These are phyloP conservation scores for Hydrolagus affinis DNA, from an alignment of 2,113 vertebrate species.

Conservation along the genomic window DNA sequence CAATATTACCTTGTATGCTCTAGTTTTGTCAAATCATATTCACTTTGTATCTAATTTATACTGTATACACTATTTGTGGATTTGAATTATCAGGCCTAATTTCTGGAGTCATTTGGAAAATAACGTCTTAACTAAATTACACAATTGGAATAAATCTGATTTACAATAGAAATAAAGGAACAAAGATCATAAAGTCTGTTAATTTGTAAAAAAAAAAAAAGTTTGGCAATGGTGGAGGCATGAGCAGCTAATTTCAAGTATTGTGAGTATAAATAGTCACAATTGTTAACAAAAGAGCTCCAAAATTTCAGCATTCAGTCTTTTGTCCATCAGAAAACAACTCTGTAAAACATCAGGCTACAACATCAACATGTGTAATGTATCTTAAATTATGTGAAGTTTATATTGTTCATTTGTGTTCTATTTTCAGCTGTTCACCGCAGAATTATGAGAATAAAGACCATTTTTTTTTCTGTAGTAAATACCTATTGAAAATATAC, in stretches of 20 bases:
- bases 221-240: conserved; percentile 33
- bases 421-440: too few relatives aligned
- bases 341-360: not conserved
- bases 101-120: not conserved
- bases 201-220: not conserved
- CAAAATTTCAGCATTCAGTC: not conserved
- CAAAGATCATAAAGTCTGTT: not conserved
- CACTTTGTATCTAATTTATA: too few relatives aligned
- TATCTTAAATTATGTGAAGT: not conserved
- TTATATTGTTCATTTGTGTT: not conserved
- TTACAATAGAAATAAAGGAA: conserved; percentile 9
- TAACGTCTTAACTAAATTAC: not conserved
- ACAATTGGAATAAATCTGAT: not conserved
- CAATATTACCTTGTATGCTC: too few relatives aligned
- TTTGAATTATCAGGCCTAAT: too few relatives aligned
- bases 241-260: conserved; percentile 17
- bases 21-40: too few relatives aligned
- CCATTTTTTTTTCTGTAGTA: not conserved
- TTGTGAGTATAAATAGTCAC: not conserved
- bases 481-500: too few relatives aligned
- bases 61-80: too few relatives aligned
- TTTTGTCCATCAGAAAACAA: not conserved
- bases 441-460: not conserved
- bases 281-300: not conserved
- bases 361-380: not conserved